Conservation (phyloP, 2,797 vertebrate species). For the Betta splendens region DNA sequence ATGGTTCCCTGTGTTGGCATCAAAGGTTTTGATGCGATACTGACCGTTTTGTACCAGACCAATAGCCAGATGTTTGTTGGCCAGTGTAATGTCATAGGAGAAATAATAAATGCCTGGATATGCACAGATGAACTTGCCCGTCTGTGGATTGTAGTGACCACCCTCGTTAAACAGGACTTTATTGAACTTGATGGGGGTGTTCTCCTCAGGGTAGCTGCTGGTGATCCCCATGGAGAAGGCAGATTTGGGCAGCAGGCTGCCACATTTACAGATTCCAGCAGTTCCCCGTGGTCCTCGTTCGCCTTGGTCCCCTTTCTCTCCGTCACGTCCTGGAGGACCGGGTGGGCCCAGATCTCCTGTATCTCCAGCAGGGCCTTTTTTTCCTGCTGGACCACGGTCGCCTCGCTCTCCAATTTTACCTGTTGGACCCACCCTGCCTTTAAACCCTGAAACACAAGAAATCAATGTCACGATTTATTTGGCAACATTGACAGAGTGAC, state of each 20-base stretch:
- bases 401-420: constrained; percentile 90
- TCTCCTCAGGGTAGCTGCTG: constrained; percentile 94
- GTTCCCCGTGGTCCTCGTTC: constrained; percentile 83
- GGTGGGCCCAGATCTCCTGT: constrained; percentile 82
- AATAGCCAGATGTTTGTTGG: constrained; percentile 96
- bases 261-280: constrained; percentile 90
- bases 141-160: constrained; percentile 91
- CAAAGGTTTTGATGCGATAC: constrained; percentile 94
- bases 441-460: constrained; percentile 86
- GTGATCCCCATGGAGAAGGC: constrained; percentile 98
- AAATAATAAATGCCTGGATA: constrained; percentile 97
- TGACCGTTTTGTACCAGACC: constrained; percentile 94
- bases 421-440: constrained; percentile 88
- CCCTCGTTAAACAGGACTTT: constrained; percentile 96
- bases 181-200: constrained; percentile 92
- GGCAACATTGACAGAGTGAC: not conserved
- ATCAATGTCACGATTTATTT: not conserved
- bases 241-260: constrained; percentile 90
- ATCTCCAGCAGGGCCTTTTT: constrained; percentile 89
- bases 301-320: constrained; percentile 90
- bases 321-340: constrained; percentile 82
- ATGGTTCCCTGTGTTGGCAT: constrained; percentile 97
- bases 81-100: constrained; percentile 96
- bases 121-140: constrained; percentile 94
- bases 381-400: constrained; percentile 89